Percentiles rank a stretch among this genome's conserved stretches.
These are phyloP conservation scores for Agrotis segetum DNA, from an alignment of 2,888 invertebrate species.

Conservation along the genomic window DNA sequence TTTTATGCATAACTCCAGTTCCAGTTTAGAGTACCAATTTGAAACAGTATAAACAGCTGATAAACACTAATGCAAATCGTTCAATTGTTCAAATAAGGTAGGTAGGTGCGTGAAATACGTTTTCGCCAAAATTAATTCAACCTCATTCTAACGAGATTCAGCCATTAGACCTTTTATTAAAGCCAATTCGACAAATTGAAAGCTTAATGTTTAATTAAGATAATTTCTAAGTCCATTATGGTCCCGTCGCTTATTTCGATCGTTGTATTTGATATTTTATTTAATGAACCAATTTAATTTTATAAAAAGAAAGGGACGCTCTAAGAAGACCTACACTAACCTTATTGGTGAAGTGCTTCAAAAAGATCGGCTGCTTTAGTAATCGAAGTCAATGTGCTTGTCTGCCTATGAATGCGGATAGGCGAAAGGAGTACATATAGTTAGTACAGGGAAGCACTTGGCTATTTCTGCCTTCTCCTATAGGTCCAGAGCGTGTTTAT, in stretches of 20 bases:
- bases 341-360: no score
- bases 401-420: no score
- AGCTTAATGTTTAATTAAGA: slow-evolving; percentile 74
- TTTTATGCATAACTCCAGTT: slow-evolving; percentile 7
- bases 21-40: slow-evolving; percentile 30
- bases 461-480: no score
- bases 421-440: no score
- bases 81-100: slow-evolving; percentile 61
- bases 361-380: no score
- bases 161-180: slow-evolving; percentile 75
- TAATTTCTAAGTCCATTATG: slow-evolving; percentile 66
- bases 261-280: slow-evolving; percentile 41
- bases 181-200: slow-evolving; percentile 74
- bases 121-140: slow-evolving; percentile 67
- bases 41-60: slow-evolving; percentile 53
- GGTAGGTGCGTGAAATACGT: slow-evolving; percentile 61
- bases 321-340: no score
- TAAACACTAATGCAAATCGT: slow-evolving; percentile 62
- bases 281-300: background rate
- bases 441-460: no score
- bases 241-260: slow-evolving; percentile 55
- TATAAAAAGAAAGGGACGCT: no score
- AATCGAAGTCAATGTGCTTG: no score
- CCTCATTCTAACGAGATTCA: slow-evolving; percentile 69
- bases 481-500: no score